Conservation (phyloP, 2,888 invertebrate genomes). For the Pyrgus malvae region DNA sequence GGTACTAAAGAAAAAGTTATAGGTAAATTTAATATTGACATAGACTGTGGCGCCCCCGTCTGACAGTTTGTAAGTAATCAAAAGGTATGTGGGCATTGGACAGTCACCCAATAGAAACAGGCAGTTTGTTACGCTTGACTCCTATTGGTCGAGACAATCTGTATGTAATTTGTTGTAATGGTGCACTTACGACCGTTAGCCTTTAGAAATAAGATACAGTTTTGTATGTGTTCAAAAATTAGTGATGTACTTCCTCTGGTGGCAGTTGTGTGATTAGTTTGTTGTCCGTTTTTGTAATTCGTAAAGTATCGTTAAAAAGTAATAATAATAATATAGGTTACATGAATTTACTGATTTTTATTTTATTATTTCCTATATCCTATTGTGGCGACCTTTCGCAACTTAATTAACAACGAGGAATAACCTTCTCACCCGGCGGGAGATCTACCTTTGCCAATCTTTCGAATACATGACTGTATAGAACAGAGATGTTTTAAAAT, state of each 20-base stretch:
- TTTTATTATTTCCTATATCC: slow-evolving; percentile 3
- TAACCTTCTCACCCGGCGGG: too few relatives aligned
- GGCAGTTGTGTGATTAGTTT: slow-evolving; percentile 54
- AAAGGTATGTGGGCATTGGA: not conserved
- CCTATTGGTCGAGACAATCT: slow-evolving; percentile 28
- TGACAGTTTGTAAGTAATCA: not conserved
- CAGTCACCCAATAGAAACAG: slow-evolving; percentile 13
- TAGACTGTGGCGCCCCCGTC: not conserved
- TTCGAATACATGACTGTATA: too few relatives aligned
- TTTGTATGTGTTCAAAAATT: slow-evolving; percentile 57
- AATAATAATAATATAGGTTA: slow-evolving; percentile 54
- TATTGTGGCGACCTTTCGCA: too few relatives aligned
- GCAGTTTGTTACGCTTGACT: slow-evolving; percentile 15
- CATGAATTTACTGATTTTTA: slow-evolving; percentile 38
- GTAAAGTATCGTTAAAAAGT: slow-evolving; percentile 38
- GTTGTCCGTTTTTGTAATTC: slow-evolving; percentile 61
- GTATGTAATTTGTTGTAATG: slow-evolving; percentile 27
- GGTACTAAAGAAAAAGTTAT: not conserved
- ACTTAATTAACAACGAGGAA: too few relatives aligned
- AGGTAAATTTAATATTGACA: not conserved
- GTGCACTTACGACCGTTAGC: slow-evolving; percentile 25
- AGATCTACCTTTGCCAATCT: too few relatives aligned
- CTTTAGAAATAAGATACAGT: slow-evolving; percentile 34
- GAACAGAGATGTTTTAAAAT: too few relatives aligned
- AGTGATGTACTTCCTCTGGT: slow-evolving; percentile 47